Conservation (phyloP, 2,797 vertebrate species). For the Ibycter americanus region DNA sequence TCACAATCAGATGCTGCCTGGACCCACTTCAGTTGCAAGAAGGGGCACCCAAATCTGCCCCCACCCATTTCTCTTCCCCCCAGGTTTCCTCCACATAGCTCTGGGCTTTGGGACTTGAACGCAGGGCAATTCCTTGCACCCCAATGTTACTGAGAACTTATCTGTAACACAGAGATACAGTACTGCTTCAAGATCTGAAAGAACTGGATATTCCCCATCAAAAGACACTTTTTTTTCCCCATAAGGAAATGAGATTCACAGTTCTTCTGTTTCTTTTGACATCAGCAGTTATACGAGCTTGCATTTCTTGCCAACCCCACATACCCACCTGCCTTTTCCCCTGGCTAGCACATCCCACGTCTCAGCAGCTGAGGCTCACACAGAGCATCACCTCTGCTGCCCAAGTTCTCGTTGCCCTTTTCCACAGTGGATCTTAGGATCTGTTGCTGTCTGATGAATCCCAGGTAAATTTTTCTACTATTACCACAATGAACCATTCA, state of each 20-base stretch:
- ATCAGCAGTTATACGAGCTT: neutral
- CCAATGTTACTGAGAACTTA: fast-evolving
- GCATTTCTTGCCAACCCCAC: neutral
- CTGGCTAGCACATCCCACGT: neutral
- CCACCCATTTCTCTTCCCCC: too few relatives aligned
- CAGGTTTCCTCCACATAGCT: fast-evolving
- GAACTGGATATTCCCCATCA: neutral
- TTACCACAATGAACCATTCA: neutral
- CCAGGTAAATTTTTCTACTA: neutral
- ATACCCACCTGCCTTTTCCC: neutral
- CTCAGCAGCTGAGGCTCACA: neutral
- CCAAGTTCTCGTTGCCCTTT: neutral
- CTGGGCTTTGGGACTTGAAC: neutral
- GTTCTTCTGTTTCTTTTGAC: neutral
- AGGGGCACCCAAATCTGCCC: neutral
- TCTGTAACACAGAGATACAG: neutral
- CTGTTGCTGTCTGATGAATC: neutral
- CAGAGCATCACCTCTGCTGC: neutral
- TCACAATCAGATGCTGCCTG: neutral
- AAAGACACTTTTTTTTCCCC: neutral
- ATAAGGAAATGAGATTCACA: neutral
- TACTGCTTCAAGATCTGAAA: neutral
- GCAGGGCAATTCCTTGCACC: neutral
- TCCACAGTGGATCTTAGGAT: neutral
- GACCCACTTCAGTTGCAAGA: neutral